Conservation (phyloP, 2,797 vertebrate genomes). For the Acanthurus tractus region DNA sequence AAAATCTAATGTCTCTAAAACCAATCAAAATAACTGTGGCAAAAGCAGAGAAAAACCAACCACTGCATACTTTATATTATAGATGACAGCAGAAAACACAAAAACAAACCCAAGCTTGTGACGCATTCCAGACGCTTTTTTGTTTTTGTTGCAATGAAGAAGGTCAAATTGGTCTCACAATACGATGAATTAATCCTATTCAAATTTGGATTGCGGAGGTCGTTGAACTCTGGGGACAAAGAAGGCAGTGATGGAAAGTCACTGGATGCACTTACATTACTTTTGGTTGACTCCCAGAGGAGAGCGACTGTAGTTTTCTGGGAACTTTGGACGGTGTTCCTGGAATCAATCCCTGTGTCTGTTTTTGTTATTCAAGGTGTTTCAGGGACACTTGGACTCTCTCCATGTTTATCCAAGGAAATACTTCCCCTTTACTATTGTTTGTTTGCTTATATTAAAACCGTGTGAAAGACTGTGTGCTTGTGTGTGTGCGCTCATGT, state of each 20-base stretch:
- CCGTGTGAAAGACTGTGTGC: slow-evolving; percentile 10
- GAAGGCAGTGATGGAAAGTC: slow-evolving; percentile 21
- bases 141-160: slow-evolving; percentile 9
- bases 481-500: neutral
- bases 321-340: slow-evolving; percentile 23
- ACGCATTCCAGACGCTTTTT: slow-evolving; percentile 33
- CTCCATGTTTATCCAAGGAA: slow-evolving; percentile 32
- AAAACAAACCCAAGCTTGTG: neutral
- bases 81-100: neutral
- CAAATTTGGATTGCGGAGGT: slow-evolving; percentile 17
- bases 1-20: too few species aligned
- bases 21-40: too few species aligned
- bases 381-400: neutral
- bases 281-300: slow-evolving; percentile 14
- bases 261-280: slow-evolving; percentile 19
- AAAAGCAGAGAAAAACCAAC: neutral
- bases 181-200: slow-evolving; percentile 14
- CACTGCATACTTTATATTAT: too few species aligned
- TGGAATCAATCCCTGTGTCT: slow-evolving; percentile 18
- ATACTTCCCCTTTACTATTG: slow-evolving; percentile 38
- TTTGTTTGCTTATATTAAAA: slow-evolving; percentile 43
- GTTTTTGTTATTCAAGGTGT: slow-evolving; percentile 52
- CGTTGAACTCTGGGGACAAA: slow-evolving; percentile 53
- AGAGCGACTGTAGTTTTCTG: slow-evolving; percentile 27
- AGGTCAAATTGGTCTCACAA: slow-evolving; percentile 23